A percentile compares a stretch with the other conserved stretches of the same genome.
These are phyloP conservation scores for Fistularia commersonii DNA, from an alignment of 2,797 vertebrate species.

Conservation along the genomic window DNA sequence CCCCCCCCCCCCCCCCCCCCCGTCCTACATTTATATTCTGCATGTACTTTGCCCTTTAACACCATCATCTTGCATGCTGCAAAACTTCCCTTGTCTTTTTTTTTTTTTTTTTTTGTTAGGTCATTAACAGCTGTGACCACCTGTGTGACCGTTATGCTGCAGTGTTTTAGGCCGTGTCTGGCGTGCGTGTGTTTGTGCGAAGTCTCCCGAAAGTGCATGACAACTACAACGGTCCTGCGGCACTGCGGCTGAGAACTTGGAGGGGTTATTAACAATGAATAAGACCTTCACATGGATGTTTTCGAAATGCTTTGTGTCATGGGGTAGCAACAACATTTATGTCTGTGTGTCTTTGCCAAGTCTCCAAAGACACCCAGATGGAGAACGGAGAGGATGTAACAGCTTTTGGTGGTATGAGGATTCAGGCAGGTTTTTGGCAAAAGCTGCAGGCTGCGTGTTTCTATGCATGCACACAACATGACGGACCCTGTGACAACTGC, in stretches of 20 bases:
- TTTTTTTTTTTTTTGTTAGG: constrained; percentile 42
- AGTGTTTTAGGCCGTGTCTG: constrained; percentile 22
- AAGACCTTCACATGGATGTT: constrained; percentile 21
- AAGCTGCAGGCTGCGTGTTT: constrained; percentile 24
- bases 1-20: too few species aligned
- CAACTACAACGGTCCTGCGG: constrained; percentile 14
- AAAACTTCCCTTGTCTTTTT: too few species aligned
- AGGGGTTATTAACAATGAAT: constrained; percentile 36
- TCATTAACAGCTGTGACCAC: constrained; percentile 61
- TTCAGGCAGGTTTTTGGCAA: constrained; percentile 52
- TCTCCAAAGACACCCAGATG: constrained; percentile 29
- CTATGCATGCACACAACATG: constrained; percentile 7
- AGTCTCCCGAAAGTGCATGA: constrained; percentile 4
- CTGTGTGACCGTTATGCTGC: constrained; percentile 61
- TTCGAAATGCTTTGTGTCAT: constrained; percentile 17
- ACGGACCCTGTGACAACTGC: constrained; percentile 29
- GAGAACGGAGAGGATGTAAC: constrained; percentile 37
- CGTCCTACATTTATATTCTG: constrained; percentile 56
- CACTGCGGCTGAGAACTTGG: constrained; percentile 25
- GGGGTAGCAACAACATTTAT: constrained; percentile 11
- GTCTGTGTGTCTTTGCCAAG: constrained; percentile 34
- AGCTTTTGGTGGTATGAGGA: constrained; percentile 33
- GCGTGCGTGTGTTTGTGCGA: background rate
- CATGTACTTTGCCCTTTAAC: constrained; percentile 53
- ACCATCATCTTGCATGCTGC: constrained; percentile 36